Conservation (phyloP, 2,797 vertebrate genomes). For the Lepidocolaptes lacrymiger region DNA sequence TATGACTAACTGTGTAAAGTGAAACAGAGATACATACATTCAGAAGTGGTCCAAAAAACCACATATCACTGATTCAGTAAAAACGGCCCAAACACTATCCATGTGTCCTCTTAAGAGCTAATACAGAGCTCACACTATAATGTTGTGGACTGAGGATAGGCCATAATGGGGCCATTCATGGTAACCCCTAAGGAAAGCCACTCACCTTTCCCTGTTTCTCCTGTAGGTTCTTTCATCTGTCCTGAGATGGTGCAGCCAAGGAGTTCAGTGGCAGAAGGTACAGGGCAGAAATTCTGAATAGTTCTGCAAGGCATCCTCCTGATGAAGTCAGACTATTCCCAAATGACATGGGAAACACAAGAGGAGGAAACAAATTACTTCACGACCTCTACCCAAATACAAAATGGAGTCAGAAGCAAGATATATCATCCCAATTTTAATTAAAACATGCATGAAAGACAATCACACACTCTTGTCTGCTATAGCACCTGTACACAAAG, state of each 20-base stretch:
- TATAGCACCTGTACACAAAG: neutral
- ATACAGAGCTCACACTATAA: neutral
- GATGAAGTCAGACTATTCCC: constrained; percentile 1
- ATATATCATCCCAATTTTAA: neutral
- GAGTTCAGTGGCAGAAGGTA: neutral
- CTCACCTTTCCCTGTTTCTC: constrained; percentile 15
- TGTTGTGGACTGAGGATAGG: neutral
- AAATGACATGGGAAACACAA: constrained; percentile 9
- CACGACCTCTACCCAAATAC: neutral
- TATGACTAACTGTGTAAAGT: neutral
- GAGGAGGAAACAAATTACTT: neutral
- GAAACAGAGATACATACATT: neutral
- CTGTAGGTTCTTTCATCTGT: neutral
- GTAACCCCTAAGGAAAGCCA: neutral
- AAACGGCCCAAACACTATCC: neutral
- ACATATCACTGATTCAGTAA: neutral
- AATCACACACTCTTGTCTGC: neutral
- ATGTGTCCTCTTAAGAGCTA: neutral
- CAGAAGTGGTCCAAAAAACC: neutral
- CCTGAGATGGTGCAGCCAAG: neutral
- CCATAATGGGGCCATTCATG: neutral
- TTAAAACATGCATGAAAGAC: neutral
- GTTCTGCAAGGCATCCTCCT: neutral
- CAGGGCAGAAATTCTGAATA: neutral
- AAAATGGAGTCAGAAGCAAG: constrained; percentile 5